Percentiles rank a stretch among this genome's conserved stretches.
These are phyloP conservation scores for Callipepla squamata DNA, from an alignment of 2,113 vertebrate species.

Conservation along the genomic window DNA sequence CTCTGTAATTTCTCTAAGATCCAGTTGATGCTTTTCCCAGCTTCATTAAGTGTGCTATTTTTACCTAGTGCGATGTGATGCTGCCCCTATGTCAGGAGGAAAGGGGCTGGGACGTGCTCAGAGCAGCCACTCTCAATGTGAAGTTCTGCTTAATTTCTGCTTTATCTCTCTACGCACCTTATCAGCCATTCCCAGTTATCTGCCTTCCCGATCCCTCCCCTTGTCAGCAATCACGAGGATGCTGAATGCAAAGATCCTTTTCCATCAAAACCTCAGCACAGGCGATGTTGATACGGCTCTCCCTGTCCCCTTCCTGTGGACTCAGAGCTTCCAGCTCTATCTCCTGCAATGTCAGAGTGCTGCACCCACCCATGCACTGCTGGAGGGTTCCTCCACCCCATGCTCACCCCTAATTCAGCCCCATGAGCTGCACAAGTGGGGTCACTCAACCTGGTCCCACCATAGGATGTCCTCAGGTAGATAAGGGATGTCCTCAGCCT, in stretches of 20 bases:
- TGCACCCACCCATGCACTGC: too few relatives aligned
- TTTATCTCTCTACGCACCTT: conserved; percentile 42
- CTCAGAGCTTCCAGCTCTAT: background rate
- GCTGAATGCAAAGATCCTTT: background rate
- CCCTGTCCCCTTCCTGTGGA: background rate
- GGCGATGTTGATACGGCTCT: rapidly evolving
- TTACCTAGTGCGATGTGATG: conserved; percentile 9
- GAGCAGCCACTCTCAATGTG: background rate
- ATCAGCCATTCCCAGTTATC: background rate
- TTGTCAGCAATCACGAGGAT: background rate
- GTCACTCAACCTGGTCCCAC: too few relatives aligned
- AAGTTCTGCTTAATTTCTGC: background rate
- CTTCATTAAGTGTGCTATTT: conserved; percentile 55
- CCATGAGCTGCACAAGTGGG: rapidly evolving
- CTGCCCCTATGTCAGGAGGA: rapidly evolving
- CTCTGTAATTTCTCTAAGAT: conserved; percentile 24
- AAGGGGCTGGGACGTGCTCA: background rate
- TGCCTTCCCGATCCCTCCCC: background rate
- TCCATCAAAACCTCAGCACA: background rate
- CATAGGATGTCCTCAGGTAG: background rate
- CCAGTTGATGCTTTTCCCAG: background rate
- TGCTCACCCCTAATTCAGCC: rapidly evolving
- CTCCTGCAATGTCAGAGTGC: background rate
- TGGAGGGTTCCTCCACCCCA: rapidly evolving
- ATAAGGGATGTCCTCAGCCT: background rate